phyloP scores from a whole-genome alignment of 2,113 vertebrate species.

The Gopherus evgoodei region DNA sequence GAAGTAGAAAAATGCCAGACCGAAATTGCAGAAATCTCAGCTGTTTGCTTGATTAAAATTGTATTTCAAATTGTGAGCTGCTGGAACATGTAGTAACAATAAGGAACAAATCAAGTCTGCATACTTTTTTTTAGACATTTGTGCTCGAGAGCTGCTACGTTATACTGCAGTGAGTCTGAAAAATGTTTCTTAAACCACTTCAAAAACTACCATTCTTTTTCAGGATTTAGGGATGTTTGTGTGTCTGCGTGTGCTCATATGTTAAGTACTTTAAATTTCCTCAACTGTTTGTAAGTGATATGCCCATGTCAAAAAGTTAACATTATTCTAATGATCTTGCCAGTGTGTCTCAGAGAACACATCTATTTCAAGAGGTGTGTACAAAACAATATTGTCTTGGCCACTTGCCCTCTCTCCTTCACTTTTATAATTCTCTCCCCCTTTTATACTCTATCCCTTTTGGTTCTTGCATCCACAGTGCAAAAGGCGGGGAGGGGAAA shows the following conservation, averaged over 20 bases:
- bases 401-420: neutral
- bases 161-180: slow-evolving; percentile 21
- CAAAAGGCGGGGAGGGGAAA: neutral
- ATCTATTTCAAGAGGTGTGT: slow-evolving; percentile 14
- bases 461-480: slow-evolving; percentile 8
- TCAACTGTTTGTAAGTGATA: neutral
- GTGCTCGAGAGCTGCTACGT: neutral
- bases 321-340: neutral
- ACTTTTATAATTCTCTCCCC: neutral
- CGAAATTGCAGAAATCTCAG: slow-evolving; percentile 16
- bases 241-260: accelerated
- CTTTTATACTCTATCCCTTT: slow-evolving; percentile 27
- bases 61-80: slow-evolving; percentile 27
- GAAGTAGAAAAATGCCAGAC: neutral
- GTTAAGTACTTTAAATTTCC: neutral
- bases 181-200: slow-evolving; percentile 1
- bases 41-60: slow-evolving; percentile 30
- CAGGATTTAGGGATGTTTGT: neutral
- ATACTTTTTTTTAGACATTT: neutral
- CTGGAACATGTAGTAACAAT: neutral
- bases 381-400: neutral
- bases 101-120: slow-evolving; percentile 16
- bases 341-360: neutral
- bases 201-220: neutral
- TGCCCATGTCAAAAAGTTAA: neutral